A percentile compares a stretch with the other conserved stretches of the same genome.
phyloP scores from a whole-genome alignment of 2,113 vertebrate species.

The Uria lomvia region DNA sequence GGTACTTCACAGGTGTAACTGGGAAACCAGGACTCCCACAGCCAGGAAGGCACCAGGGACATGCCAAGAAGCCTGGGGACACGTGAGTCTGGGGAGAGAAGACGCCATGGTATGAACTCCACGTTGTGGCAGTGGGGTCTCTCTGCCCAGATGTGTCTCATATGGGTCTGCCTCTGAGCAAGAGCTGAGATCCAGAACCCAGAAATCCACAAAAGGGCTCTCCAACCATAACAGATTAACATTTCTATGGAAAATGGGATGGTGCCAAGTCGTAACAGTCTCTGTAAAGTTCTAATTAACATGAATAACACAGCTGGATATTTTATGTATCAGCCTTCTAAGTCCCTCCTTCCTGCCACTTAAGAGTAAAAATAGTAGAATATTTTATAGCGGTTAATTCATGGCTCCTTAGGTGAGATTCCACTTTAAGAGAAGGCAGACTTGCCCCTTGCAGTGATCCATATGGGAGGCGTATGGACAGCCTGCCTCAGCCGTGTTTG shows the following conservation, averaged over 20 bases:
- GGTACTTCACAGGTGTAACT: not conserved
- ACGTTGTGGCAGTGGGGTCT: not conserved
- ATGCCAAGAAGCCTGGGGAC: not conserved
- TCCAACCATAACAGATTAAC: constrained; percentile 34
- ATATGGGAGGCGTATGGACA: not conserved
- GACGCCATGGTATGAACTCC: not conserved
- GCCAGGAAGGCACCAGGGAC: not conserved
- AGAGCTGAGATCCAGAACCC: not conserved
- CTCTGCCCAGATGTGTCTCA: not conserved
- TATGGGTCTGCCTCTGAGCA: not conserved
- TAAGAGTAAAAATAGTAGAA: constrained; percentile 9
- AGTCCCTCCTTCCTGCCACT: constrained; percentile 47
- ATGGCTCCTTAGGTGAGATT: not conserved
- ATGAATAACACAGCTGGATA: constrained; percentile 51
- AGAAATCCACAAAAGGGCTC: not conserved
- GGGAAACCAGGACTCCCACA: not conserved
- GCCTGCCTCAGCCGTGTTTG: not conserved
- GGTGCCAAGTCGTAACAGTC: not conserved
- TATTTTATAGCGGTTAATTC: constrained; percentile 4
- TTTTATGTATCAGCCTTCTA: constrained; percentile 20
- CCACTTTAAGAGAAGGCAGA: not conserved
- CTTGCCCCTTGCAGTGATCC: not conserved
- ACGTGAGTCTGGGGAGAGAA: not conserved
- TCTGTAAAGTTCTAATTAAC: constrained; percentile 25
- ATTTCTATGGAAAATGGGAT: constrained; percentile 38